These are phyloP conservation scores for Scolopax rusticola DNA, from an alignment of 2,797 vertebrate genomes.

Conservation along the genomic window DNA sequence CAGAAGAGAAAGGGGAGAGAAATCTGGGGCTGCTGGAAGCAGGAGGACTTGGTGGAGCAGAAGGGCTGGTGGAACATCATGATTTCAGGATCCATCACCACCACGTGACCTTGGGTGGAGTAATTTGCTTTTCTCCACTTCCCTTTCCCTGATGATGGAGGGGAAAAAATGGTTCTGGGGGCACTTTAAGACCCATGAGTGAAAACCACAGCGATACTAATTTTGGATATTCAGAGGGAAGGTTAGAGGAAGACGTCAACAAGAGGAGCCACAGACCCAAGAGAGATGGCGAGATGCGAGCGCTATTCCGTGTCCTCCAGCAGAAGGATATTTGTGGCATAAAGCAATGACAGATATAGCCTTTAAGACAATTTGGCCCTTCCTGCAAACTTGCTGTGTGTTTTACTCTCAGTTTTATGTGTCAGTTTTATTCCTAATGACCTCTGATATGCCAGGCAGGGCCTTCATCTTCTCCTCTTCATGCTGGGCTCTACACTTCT, in stretches of 20 bases:
- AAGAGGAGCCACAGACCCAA: neutral
- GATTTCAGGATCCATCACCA: neutral
- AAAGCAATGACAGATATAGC: neutral
- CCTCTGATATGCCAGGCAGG: neutral
- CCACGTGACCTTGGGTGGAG: accelerated
- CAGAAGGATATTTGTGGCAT: neutral
- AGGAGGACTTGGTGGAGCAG: neutral
- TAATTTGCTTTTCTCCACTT: neutral
- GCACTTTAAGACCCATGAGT: neutral
- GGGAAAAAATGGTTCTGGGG: neutral
- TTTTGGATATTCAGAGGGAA: neutral
- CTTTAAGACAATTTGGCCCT: neutral
- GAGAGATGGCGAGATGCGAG: neutral
- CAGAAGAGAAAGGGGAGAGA: neutral
- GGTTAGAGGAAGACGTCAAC: neutral
- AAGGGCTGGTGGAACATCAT: accelerated
- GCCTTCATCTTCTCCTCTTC: neutral
- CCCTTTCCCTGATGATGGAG: neutral
- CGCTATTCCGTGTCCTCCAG: neutral
- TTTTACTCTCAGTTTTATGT: neutral
- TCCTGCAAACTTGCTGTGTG: neutral
- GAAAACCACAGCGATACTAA: neutral
- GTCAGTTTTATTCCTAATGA: neutral
- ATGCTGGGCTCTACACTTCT: neutral
- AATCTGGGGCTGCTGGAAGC: neutral